Evolutionary conservation across 2,113 vertebrate genomes (phyloP).

Genomic region (Oncorhynchus gorbuscha): DNA sequence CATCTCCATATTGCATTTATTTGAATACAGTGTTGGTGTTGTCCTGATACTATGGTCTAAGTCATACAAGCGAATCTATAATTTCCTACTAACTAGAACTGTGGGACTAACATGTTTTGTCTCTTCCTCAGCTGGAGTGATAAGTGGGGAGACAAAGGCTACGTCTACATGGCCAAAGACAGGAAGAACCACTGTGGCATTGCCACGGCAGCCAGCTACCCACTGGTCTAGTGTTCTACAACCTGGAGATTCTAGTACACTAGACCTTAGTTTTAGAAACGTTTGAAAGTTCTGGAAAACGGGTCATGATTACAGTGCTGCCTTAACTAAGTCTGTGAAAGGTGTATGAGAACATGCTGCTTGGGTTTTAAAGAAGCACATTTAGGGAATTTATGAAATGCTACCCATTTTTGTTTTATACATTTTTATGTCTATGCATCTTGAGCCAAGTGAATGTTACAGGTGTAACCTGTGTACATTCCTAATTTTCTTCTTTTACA

Average conservation of each 20-base stretch:
- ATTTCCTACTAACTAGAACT: background rate
- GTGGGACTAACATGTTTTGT: background rate
- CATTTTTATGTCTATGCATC: background rate
- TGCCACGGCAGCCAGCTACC: conserved; percentile 88
- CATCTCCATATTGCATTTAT: no score
- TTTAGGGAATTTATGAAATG: background rate
- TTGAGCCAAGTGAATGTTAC: background rate
- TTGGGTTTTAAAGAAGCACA: background rate
- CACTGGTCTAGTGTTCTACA: conserved; percentile 74
- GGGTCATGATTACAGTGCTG: background rate
- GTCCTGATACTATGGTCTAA: background rate
- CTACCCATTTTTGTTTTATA: background rate
- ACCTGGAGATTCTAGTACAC: background rate
- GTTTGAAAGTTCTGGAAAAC: background rate
- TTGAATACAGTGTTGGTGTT: background rate
- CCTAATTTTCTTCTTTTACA: background rate
- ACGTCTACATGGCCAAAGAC: conserved; percentile 88
- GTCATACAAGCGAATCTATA: background rate
- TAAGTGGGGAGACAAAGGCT: conserved; percentile 85
- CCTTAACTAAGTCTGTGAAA: background rate
- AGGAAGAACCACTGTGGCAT: conserved; percentile 88
- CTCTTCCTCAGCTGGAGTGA: conserved; percentile 83
- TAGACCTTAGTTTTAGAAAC: background rate
- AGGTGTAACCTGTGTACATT: background rate
- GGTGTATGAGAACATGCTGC: background rate